A percentile compares a stretch with the other conserved stretches of the same genome.
These are phyloP conservation scores for Margaritifera margaritifera DNA, from an alignment of 2,888 invertebrate species.

Conservation along the genomic window DNA sequence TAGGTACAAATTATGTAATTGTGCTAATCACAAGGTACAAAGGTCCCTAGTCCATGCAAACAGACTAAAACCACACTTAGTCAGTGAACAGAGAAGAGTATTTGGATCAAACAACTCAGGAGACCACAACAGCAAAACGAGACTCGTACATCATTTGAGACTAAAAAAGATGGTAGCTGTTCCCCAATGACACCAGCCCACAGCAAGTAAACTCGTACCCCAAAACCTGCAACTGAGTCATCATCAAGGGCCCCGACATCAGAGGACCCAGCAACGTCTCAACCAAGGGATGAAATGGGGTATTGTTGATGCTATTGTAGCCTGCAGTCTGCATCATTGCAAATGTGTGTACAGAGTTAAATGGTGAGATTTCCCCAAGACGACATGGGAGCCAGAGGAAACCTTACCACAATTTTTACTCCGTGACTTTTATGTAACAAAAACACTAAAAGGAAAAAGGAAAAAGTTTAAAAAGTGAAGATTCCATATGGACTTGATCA, in stretches of 20 bases:
- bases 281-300: neutral
- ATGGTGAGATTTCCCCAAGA: neutral
- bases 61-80: neutral
- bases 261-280: neutral
- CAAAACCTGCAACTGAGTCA: too few relatives aligned
- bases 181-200: too few relatives aligned
- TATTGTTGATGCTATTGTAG: neutral
- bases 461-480: too few relatives aligned
- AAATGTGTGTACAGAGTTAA: neutral
- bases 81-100: neutral
- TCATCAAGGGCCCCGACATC: neutral
- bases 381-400: neutral
- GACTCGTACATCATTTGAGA: too few relatives aligned
- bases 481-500: too few relatives aligned
- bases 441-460: too few relatives aligned
- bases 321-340: neutral
- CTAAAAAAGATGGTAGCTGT: neutral
- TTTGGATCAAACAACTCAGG: neutral
- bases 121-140: neutral
- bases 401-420: neutral
- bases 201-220: too few relatives aligned
- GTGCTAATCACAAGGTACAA: neutral
- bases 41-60: neutral
- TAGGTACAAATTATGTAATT: neutral
- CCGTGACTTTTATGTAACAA: too few relatives aligned